Evolutionary conservation across 2,113 vertebrate species (phyloP).

Genomic region (Acanthisitta chloris): DNA sequence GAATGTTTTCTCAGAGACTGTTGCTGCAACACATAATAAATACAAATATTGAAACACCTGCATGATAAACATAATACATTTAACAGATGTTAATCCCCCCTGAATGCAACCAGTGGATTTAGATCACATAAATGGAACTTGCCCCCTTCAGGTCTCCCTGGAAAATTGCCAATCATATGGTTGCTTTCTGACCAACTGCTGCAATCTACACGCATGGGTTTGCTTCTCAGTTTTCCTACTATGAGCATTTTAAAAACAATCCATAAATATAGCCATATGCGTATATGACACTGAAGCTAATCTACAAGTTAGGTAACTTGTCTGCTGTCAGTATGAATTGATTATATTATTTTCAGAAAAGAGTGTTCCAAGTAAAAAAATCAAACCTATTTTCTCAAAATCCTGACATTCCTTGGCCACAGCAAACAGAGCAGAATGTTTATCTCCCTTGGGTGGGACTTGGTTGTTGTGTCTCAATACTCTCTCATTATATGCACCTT

Average conservation of each 20-base stretch:
- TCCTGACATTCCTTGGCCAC: background rate
- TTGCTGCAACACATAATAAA: slow-evolving; percentile 81
- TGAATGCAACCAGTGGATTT: slow-evolving; percentile 66
- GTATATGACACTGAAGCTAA: background rate
- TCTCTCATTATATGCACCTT: background rate
- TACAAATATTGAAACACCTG: slow-evolving; percentile 86
- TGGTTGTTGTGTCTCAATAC: background rate
- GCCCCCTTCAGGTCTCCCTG: slow-evolving; percentile 59
- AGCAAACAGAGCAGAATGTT: background rate
- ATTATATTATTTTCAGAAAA: background rate
- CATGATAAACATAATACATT: slow-evolving; percentile 77
- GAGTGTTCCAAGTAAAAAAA: background rate
- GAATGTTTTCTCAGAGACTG: slow-evolving; percentile 82
- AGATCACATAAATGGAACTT: slow-evolving; percentile 70
- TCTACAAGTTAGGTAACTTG: background rate
- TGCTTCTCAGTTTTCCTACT: background rate
- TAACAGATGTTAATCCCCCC: slow-evolving; percentile 82
- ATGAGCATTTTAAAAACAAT: background rate
- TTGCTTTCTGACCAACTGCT: slow-evolving; percentile 38
- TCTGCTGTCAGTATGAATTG: background rate
- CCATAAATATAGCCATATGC: background rate
- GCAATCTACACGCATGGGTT: background rate
- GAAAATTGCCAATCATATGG: slow-evolving; percentile 62
- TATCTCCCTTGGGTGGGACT: background rate
- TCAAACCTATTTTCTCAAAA: background rate